phyloP scores from a whole-genome alignment of 2,888 invertebrate species.

The Aphidius colemani region DNA sequence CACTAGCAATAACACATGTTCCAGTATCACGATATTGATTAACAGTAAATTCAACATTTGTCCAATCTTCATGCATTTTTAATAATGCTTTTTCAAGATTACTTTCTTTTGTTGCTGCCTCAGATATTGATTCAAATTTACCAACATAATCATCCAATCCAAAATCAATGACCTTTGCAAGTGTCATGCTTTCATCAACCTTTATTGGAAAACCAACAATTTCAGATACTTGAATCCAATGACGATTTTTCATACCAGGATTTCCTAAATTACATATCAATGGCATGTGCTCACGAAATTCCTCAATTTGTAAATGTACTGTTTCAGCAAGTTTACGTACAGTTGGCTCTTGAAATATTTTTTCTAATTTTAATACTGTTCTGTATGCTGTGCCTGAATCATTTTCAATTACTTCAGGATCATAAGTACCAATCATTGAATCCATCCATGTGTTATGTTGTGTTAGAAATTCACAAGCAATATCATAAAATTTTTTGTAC shows the following conservation, averaged over 20 bases:
- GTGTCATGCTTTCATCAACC: slow-evolving; percentile 79
- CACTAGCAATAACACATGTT: slow-evolving; percentile 84
- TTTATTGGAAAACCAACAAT: slow-evolving; percentile 92
- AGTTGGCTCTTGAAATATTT: slow-evolving; percentile 75
- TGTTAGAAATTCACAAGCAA: slow-evolving; percentile 81
- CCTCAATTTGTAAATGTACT: slow-evolving; percentile 77
- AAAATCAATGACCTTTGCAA: slow-evolving; percentile 85
- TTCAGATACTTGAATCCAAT: slow-evolving; percentile 95
- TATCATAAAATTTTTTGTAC: slow-evolving; percentile 86
- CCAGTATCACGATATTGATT: slow-evolving; percentile 83
- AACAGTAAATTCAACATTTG: slow-evolving; percentile 75
- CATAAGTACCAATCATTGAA: slow-evolving; percentile 74
- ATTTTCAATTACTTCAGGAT: slow-evolving; percentile 87
- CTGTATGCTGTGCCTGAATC: slow-evolving; percentile 75
- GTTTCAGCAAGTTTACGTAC: slow-evolving; percentile 74
- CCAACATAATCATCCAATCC: slow-evolving; percentile 85
- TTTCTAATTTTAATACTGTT: slow-evolving; percentile 85
- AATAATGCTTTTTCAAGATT: slow-evolving; percentile 85
- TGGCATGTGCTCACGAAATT: slow-evolving; percentile 86
- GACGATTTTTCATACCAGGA: slow-evolving; percentile 88
- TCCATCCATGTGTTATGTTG: slow-evolving; percentile 87
- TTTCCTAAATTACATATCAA: slow-evolving; percentile 93
- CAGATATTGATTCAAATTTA: slow-evolving; percentile 89
- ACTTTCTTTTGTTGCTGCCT: slow-evolving; percentile 94
- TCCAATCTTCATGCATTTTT: slow-evolving; percentile 93